Percentiles rank a stretch among this genome's conserved stretches.
These are phyloP conservation scores for Styela plicata DNA, from an alignment of 23 tunicate species.

Conservation along the genomic window DNA sequence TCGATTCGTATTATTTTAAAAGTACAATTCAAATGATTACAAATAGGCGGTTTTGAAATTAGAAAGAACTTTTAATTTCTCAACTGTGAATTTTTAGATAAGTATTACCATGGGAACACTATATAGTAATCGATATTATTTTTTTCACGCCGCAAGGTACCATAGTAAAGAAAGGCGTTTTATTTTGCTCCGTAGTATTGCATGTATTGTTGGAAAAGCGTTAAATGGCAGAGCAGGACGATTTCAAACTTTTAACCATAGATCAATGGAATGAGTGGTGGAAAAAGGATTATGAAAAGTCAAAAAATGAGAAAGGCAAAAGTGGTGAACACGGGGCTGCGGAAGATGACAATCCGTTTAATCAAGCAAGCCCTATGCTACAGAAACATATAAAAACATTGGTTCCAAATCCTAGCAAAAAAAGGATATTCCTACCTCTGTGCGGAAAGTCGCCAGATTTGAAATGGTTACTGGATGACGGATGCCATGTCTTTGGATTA, in stretches of 20 bases:
- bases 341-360: slow-evolving; percentile 31
- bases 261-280: slow-evolving; percentile 76
- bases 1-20: too few relatives aligned
- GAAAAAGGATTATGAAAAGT: slow-evolving; percentile 36
- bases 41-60: too few relatives aligned
- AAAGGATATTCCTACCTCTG: slow-evolving; percentile 49
- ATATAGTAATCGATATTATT: too few relatives aligned
- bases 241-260: slow-evolving; percentile 26
- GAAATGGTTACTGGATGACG: slow-evolving; percentile 57
- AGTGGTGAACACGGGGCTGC: background rate
- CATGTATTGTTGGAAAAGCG: too few relatives aligned
- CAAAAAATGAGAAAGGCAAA: slow-evolving; percentile 20
- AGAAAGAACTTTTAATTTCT: too few relatives aligned
- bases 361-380: slow-evolving; percentile 46
- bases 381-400: slow-evolving; percentile 32
- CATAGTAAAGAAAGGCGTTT: too few relatives aligned
- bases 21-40: too few relatives aligned
- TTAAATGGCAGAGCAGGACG: slow-evolving; percentile 1
- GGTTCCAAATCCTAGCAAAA: background rate
- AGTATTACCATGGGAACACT: too few relatives aligned
- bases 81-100: too few relatives aligned
- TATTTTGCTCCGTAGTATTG: too few relatives aligned
- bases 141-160: too few relatives aligned
- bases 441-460: slow-evolving; percentile 78
- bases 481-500: slow-evolving; percentile 46